phyloP scores from a whole-genome alignment of 1,140 invertebrate genomes.

The Yoshiicerus persimilis region DNA sequence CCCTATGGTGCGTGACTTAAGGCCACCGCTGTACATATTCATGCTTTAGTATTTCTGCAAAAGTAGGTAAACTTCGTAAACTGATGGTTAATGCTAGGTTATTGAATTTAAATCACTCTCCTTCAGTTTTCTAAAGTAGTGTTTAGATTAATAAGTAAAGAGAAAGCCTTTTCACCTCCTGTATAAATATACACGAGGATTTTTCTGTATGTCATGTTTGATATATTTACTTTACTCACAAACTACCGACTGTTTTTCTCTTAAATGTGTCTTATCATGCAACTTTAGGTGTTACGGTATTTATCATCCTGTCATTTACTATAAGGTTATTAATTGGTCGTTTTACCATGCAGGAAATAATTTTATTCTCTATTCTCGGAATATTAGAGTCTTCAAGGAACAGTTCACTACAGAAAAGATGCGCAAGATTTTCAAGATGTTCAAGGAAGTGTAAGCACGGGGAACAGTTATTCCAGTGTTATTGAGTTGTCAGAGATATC shows the following conservation, averaged over 20 bases:
- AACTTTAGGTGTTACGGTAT: not conserved
- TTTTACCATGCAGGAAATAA: not conserved
- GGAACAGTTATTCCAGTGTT: not conserved
- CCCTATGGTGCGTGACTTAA: too few relatives aligned
- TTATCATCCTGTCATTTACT: not conserved
- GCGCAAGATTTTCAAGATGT: not conserved
- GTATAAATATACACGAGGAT: not conserved
- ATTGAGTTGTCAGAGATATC: not conserved
- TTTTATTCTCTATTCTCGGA: not conserved
- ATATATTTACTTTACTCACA: not conserved
- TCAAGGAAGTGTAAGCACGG: too few relatives aligned
- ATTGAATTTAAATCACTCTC: too few relatives aligned
- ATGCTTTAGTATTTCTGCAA: too few relatives aligned
- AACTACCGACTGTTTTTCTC: not conserved
- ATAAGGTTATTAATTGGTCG: not conserved
- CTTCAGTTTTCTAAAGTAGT: too few relatives aligned
- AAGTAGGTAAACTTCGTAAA: too few relatives aligned
- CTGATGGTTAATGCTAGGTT: too few relatives aligned
- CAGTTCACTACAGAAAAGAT: not conserved
- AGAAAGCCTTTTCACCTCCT: not conserved
- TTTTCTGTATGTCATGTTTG: not conserved
- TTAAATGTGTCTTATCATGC: not conserved
- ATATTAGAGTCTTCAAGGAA: not conserved
- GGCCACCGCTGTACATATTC: too few relatives aligned
- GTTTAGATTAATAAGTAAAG: not conserved